These are phyloP conservation scores for Trachelipus rathkii DNA, from an alignment of 1,140 invertebrate species.

Conservation along the genomic window DNA sequence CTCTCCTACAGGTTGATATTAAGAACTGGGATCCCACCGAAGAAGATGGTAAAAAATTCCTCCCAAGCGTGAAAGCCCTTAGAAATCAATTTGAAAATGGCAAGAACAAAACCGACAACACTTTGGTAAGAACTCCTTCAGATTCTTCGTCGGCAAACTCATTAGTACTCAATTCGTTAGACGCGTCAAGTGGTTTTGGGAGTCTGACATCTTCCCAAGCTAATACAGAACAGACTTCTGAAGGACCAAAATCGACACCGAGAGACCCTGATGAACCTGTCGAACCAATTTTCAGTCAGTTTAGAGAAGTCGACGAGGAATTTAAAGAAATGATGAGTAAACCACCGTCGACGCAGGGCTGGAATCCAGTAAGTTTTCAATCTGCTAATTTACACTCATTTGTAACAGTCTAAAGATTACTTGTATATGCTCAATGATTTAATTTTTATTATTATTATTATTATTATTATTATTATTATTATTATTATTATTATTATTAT, in stretches of 20 bases:
- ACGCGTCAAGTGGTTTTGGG: constrained; percentile 35
- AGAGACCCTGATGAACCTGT: constrained; percentile 34
- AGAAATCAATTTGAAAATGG: constrained; percentile 48
- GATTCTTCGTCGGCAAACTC: constrained; percentile 29
- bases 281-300: constrained; percentile 45
- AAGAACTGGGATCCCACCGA: constrained; percentile 43
- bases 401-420: too few relatives aligned
- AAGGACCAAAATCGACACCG: neutral
- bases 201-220: constrained; percentile 31
- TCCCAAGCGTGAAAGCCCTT: constrained; percentile 48
- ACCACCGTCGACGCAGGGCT: constrained; percentile 44
- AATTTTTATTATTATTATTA: constrained; percentile 16
- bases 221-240: neutral
- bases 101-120: constrained; percentile 30
- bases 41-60: constrained; percentile 44
- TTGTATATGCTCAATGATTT: constrained; percentile 33
- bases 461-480: too few relatives aligned
- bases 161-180: constrained; percentile 33
- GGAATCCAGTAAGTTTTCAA: constrained; percentile 52
- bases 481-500: too few relatives aligned
- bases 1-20: constrained; percentile 40
- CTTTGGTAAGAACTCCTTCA: constrained; percentile 17
- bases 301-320: constrained; percentile 43
- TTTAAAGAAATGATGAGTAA: constrained; percentile 42
- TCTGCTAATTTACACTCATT: too few relatives aligned